A percentile compares a stretch with the other conserved stretches of the same genome.
These are phyloP conservation scores for Polietes domitor DNA, from an alignment of 2,888 invertebrate genomes.

Conservation along the genomic window DNA sequence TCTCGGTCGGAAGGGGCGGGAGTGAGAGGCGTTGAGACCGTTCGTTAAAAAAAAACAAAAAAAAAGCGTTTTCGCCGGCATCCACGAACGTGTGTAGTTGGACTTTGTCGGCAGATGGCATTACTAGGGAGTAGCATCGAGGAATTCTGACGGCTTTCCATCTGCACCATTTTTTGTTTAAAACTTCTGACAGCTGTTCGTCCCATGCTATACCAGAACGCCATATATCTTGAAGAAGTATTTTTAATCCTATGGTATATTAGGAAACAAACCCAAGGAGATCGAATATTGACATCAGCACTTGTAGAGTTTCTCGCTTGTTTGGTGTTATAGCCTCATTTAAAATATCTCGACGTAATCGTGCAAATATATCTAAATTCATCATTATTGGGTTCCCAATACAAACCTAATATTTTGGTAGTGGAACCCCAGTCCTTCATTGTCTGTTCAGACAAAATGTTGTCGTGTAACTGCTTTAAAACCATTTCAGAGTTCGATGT, in stretches of 20 bases:
- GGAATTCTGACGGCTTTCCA: constrained; percentile 59
- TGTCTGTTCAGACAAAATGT: background rate
- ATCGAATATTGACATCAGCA: too few relatives aligned
- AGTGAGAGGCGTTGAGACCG: too few relatives aligned
- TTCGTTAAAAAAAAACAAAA: constrained; percentile 40
- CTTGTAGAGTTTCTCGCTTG: constrained; percentile 58
- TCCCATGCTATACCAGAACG: constrained; percentile 64
- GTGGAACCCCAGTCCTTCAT: constrained; percentile 5
- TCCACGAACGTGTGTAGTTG: constrained; percentile 64
- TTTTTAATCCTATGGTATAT: constrained; percentile 61
- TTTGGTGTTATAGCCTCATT: constrained; percentile 58
- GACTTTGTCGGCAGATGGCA: background rate
- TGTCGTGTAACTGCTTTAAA: constrained; percentile 18
- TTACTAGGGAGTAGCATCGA: constrained; percentile 51
- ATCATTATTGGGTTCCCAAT: constrained; percentile 34
- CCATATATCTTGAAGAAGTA: constrained; percentile 66
- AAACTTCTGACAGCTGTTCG: constrained; percentile 38
- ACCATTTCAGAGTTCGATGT: constrained; percentile 47
- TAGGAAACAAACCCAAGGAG: constrained; percentile 60
- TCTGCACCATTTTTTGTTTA: constrained; percentile 54
- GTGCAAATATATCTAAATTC: constrained; percentile 62
- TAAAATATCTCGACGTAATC: constrained; percentile 39
- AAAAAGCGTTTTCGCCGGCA: constrained; percentile 58
- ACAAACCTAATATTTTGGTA: constrained; percentile 14
- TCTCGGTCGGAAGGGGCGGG: too few relatives aligned